These are phyloP conservation scores for Fopius arisanus DNA, from an alignment of 1,140 invertebrate genomes.

Conservation along the genomic window DNA sequence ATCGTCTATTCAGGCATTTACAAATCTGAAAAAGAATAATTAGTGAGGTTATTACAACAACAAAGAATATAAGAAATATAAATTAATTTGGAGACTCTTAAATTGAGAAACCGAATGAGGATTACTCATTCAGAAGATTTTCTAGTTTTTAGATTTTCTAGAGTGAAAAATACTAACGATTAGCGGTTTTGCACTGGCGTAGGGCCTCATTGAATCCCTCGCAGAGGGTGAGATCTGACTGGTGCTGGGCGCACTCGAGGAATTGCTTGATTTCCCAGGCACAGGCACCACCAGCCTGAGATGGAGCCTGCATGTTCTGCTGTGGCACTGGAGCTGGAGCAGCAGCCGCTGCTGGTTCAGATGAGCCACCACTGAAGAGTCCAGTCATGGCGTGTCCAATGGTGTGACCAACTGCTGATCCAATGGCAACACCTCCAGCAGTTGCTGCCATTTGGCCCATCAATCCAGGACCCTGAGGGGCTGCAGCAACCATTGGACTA, in stretches of 20 bases:
- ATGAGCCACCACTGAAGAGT: conserved; percentile 77
- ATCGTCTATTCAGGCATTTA: conserved; percentile 10
- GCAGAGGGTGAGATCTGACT: conserved; percentile 84
- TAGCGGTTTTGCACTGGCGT: conserved; percentile 81
- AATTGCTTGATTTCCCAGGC: conserved; percentile 92
- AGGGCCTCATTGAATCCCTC: conserved; percentile 94
- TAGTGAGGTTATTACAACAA: background rate
- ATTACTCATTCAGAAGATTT: no score
- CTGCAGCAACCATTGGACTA: conserved; percentile 65
- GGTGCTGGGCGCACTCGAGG: conserved; percentile 85
- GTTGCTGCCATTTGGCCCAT: conserved; percentile 91
- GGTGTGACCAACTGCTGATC: conserved; percentile 87
- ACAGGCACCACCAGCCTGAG: conserved; percentile 74
- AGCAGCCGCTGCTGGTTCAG: conserved; percentile 64
- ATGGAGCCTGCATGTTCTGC: conserved; percentile 47
- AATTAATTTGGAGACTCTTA: no score
- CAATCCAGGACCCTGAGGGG: conserved; percentile 73
- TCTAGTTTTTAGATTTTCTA: no score
- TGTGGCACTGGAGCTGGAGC: conserved; percentile 49
- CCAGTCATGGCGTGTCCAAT: conserved; percentile 86
- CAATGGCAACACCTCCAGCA: conserved; percentile 88
- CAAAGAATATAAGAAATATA: no score
- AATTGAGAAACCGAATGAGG: no score
- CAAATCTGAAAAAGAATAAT: conserved; percentile 38
- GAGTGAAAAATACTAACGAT: conserved; percentile 50